Evolutionary conservation across 1,140 invertebrate genomes (phyloP), one percentile per base, ranked within the genome.

Genomic region (Diorhabda sublineata): DNA sequence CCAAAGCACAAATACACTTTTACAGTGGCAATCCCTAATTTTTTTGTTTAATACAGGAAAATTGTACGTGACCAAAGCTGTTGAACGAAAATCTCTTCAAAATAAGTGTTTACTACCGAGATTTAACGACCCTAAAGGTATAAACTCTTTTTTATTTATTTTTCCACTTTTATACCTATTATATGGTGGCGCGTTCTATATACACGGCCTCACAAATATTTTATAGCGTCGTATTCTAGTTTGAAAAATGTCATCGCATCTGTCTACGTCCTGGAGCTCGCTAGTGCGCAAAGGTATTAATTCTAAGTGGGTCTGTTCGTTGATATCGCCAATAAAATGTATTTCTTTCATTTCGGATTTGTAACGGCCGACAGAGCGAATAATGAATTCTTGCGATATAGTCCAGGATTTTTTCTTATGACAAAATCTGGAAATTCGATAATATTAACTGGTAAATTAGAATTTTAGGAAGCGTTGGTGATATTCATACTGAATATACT

Each of bases 321-420:
- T 60, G 41, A 43, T 67, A 67, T 67, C 42, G 43, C 9, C 67
- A 68, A 58, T 68, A 63, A 58, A 63, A 59, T 58, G 62, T 69
- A 69, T 64, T 61, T 56, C 66, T 45, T 64, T 64, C 68, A 45
- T 60, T 47, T n/a, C 63, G 67, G 67, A 69, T 69, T 72, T 72
- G 71, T 72, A 67, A 69, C 71, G 68, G 59, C 66, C 62, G 47
- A 52, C 67, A 58, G 47, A 56, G 56, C 69, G 71, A 72, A 70
- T 72, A 72, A 68, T 72, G 68, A 72, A 72, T 72, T 60, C 52
- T 47, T 64, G 56, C 45, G 47, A 4, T 52, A 52, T 52, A 52
- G 47, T 52, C 6, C 47, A 9, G 47, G 47, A 9, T 26, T 26
- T 26, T 26, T 26, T 26, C 26, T 26, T 26, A 26, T 26, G 26